phyloP scores from a whole-genome alignment of 2,888 invertebrate genomes.

The Diabrotica balteata region DNA sequence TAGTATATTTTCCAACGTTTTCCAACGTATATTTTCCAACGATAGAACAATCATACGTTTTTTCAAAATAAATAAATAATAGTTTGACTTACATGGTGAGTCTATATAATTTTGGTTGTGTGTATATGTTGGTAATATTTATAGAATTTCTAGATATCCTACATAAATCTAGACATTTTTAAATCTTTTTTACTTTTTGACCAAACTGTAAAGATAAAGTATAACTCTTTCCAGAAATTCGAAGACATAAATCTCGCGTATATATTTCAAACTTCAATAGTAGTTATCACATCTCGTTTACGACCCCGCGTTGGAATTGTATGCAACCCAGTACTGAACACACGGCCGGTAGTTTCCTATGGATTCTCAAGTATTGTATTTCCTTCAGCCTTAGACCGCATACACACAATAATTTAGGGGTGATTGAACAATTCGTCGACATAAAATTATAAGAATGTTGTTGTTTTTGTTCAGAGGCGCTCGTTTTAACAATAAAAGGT shows the following conservation, averaged over 20 bases:
- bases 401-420: slow-evolving; percentile 33
- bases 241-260: background rate
- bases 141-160: too few relatives aligned
- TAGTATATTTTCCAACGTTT: too few relatives aligned
- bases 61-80: too few relatives aligned
- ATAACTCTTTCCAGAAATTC: background rate
- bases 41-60: too few relatives aligned
- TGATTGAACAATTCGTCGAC: slow-evolving; percentile 41
- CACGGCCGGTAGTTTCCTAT: slow-evolving; percentile 37
- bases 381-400: slow-evolving; percentile 38
- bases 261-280: slow-evolving; percentile 6
- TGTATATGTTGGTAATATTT: too few relatives aligned
- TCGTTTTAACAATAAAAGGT: background rate
- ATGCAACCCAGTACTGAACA: slow-evolving; percentile 38
- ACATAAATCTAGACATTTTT: background rate
- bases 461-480: slow-evolving; percentile 25
- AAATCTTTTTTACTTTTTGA: too few relatives aligned
- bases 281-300: slow-evolving; percentile 8
- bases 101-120: too few relatives aligned
- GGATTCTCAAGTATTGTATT: slow-evolving; percentile 44
- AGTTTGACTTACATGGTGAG: too few relatives aligned
- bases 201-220: too few relatives aligned
- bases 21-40: too few relatives aligned
- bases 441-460: slow-evolving; percentile 24
- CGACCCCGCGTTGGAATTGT: slow-evolving; percentile 33